phyloP scores from a whole-genome alignment of 2,113 vertebrate species.

The Bos javanicus region DNA sequence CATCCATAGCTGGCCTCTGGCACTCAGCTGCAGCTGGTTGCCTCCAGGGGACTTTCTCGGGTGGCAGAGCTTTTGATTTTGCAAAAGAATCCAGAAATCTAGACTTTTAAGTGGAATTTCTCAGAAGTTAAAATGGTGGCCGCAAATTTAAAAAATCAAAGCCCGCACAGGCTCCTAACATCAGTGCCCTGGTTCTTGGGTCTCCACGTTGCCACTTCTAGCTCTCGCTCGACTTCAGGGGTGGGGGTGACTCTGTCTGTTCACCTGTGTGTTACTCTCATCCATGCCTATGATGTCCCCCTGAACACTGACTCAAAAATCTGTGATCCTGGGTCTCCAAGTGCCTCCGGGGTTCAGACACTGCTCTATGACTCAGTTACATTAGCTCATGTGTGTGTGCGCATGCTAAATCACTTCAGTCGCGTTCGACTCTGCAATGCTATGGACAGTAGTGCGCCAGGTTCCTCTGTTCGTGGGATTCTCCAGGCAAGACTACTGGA shows the following conservation, averaged over 20 bases:
- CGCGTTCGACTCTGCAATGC: fast-evolving
- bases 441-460: not conserved
- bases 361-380: not conserved
- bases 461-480: not conserved
- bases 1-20: not conserved
- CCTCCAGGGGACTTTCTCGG: not conserved
- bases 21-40: not conserved
- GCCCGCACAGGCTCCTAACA: not conserved
- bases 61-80: not conserved
- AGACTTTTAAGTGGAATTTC: not conserved
- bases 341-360: not conserved
- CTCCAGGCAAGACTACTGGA: not conserved
- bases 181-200: not conserved
- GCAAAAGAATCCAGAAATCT: not conserved
- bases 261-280: not conserved
- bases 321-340: not conserved
- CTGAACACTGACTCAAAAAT: not conserved
- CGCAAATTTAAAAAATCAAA: not conserved
- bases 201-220: not conserved
- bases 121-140: not conserved
- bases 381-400: not conserved
- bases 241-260: not conserved
- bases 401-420: not conserved
- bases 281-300: not conserved
- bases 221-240: not conserved